These are phyloP conservation scores for Hippocampus zosterae DNA, from an alignment of 2,113 vertebrate species.

Conservation along the genomic window DNA sequence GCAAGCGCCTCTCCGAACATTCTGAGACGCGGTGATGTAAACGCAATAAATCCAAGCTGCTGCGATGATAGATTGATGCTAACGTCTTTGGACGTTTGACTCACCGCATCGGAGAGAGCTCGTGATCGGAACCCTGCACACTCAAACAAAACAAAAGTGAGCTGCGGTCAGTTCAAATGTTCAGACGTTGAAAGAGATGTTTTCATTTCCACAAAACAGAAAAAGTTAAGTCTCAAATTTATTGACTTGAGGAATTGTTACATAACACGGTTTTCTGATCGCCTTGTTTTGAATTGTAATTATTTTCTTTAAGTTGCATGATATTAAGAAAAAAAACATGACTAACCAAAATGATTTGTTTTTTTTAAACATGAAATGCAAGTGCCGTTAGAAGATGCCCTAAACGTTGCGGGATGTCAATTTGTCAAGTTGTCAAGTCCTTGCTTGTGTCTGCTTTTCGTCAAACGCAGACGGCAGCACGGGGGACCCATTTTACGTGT, in stretches of 20 bases:
- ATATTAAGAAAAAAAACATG: too few relatives aligned
- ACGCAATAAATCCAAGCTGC: conserved; percentile 5
- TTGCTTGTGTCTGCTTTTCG: conserved; percentile 29
- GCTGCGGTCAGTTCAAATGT: conserved; percentile 16
- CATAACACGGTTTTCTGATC: too few relatives aligned
- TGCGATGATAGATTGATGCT: conserved; percentile 12
- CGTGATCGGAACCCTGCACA: background rate
- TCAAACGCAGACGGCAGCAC: conserved; percentile 39
- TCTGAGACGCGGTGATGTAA: background rate
- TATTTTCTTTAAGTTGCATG: background rate
- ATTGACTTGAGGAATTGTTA: too few relatives aligned
- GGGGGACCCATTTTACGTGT: conserved; percentile 30
- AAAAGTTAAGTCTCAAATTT: background rate
- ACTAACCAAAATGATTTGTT: too few relatives aligned
- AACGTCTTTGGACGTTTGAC: conserved; percentile 20
- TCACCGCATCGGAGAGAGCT: conserved; percentile 5
- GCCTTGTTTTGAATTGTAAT: background rate
- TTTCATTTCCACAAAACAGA: background rate
- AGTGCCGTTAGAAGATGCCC: too few relatives aligned
- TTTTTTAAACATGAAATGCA: too few relatives aligned
- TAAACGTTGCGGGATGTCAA: too few relatives aligned
- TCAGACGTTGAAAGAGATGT: background rate
- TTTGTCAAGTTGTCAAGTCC: background rate
- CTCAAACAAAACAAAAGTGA: background rate
- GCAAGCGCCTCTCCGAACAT: background rate